These are phyloP conservation scores for Anthophora plumipes DNA, from an alignment of 2,888 invertebrate genomes.

Conservation along the genomic window DNA sequence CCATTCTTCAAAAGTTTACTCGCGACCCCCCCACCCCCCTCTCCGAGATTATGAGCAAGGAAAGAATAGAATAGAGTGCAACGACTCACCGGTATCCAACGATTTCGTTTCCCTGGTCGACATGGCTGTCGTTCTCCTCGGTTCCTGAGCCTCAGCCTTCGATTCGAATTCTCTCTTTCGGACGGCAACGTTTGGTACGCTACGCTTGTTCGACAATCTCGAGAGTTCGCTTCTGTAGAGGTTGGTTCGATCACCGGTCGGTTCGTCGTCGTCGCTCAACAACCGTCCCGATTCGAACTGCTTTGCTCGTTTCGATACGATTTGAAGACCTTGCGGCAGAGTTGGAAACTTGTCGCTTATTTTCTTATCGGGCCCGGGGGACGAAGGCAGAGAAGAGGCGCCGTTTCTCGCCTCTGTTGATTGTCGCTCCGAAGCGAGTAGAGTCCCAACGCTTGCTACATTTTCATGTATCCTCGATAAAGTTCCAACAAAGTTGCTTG, in stretches of 20 bases:
- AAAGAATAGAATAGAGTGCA: no score
- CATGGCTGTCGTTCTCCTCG: constrained; percentile 76
- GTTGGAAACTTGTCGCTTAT: constrained; percentile 77
- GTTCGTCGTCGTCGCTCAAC: constrained; percentile 86
- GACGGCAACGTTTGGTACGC: constrained; percentile 91
- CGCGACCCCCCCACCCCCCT: no score
- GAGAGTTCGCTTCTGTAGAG: constrained; percentile 89
- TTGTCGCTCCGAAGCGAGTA: constrained; percentile 61
- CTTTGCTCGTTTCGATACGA: constrained; percentile 90
- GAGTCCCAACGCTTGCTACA: constrained; percentile 78
- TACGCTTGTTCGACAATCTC: constrained; percentile 88
- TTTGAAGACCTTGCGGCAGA: constrained; percentile 86
- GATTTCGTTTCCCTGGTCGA: constrained; percentile 86
- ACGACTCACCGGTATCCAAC: constrained; percentile 85
- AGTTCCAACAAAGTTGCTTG: constrained; percentile 87
- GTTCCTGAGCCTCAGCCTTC: constrained; percentile 84
- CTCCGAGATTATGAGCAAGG: background rate
- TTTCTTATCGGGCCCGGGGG: constrained; percentile 82
- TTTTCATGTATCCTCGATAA: constrained; percentile 89
- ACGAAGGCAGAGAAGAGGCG: constrained; percentile 82
- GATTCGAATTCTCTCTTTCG: constrained; percentile 91
- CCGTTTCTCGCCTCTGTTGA: constrained; percentile 85
- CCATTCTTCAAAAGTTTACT: background rate
- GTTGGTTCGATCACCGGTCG: constrained; percentile 88
- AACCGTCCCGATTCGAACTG: constrained; percentile 90